These are phyloP conservation scores for Coranthus polyacanthus DNA, from an alignment of 2,797 vertebrate genomes.

Conservation along the genomic window DNA sequence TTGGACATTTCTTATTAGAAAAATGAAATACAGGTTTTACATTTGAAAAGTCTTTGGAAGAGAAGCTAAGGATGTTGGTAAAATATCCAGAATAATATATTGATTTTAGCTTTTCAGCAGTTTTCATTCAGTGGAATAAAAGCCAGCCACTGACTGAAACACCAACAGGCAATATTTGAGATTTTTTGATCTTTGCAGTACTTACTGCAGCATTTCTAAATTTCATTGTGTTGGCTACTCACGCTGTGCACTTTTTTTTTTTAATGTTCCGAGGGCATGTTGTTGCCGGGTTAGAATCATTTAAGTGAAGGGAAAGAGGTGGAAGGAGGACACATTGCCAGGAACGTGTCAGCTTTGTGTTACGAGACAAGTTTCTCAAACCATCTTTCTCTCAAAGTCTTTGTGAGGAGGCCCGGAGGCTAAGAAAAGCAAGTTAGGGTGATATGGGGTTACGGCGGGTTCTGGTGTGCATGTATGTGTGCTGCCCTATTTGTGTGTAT, in stretches of 20 bases:
- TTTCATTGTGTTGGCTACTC: slow-evolving; percentile 6
- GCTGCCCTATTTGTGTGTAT: slow-evolving; percentile 14
- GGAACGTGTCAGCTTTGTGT: slow-evolving; percentile 1
- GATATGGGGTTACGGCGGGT: slow-evolving; percentile 30
- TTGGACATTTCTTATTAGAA: no score
- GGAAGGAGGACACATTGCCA: slow-evolving; percentile 10
- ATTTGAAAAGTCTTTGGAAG: no score
- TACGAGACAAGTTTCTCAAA: slow-evolving; percentile 45
- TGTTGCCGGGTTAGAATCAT: slow-evolving; percentile 13
- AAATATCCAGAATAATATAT: no score
- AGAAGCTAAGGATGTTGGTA: no score
- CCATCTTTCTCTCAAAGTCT: slow-evolving; percentile 35
- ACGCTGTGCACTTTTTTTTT: neutral
- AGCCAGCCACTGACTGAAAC: neutral
- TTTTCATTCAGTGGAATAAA: no score
- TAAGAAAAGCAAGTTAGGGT: slow-evolving; percentile 40
- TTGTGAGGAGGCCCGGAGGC: slow-evolving; percentile 36
- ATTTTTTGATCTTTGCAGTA: no score
- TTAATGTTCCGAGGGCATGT: slow-evolving; percentile 14
- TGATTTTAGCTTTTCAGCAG: no score
- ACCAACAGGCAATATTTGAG: neutral
- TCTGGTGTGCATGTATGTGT: slow-evolving; percentile 18
- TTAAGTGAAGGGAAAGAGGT: slow-evolving; percentile 1
- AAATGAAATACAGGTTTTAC: no score
- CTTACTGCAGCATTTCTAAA: neutral